A percentile compares a stretch with the other conserved stretches of the same genome.
phyloP scores from a whole-genome alignment of 2,113 vertebrate genomes.

The Dromas ardeola region DNA sequence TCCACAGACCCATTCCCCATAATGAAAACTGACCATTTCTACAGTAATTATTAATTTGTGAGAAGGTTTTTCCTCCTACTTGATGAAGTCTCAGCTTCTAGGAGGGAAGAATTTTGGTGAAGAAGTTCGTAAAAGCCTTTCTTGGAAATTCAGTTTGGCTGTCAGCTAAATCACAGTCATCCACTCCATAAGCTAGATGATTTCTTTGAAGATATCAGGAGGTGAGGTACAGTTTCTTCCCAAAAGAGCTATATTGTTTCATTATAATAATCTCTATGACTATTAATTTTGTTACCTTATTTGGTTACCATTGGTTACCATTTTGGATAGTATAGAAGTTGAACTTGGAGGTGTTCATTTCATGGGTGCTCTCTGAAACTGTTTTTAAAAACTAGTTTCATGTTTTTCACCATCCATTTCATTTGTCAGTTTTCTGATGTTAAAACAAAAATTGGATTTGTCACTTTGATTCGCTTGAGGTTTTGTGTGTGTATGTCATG shows the following conservation, averaged over 20 bases:
- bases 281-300: neutral
- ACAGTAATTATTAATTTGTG: neutral
- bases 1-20: neutral
- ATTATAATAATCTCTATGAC: neutral
- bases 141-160: neutral
- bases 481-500: neutral
- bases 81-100: neutral
- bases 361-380: neutral
- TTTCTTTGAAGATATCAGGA: neutral
- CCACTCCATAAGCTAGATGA: neutral
- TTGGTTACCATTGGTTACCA: neutral
- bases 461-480: neutral
- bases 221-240: neutral
- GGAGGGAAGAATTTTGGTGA: neutral
- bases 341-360: neutral
- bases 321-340: neutral
- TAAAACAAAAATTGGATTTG: neutral
- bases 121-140: neutral
- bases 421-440: neutral
- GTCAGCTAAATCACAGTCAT: neutral
- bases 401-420: neutral
- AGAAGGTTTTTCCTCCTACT: neutral
- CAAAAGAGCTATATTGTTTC: neutral
- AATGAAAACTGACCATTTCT: neutral
- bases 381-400: neutral